Conservation (phyloP, 2,888 invertebrate genomes). For the Andrena minutula region DNA sequence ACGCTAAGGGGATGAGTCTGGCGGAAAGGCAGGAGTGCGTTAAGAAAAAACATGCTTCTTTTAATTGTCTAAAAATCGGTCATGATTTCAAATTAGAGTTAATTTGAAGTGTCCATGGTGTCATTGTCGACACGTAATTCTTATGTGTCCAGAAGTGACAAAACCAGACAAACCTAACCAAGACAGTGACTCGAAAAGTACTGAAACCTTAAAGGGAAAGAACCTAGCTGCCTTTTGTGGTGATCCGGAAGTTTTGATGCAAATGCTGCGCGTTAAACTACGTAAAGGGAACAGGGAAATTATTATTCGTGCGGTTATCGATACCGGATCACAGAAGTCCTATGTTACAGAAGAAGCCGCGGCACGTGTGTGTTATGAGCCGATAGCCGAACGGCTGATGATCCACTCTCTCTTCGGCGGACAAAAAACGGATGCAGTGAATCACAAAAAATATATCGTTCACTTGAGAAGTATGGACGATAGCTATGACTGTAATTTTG, state of each 20-base stretch:
- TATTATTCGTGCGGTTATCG: background rate
- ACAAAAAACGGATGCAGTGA: background rate
- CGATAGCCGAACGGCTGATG: background rate
- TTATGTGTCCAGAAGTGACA: too few relatives aligned
- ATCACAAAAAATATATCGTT: background rate
- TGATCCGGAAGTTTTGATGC: background rate
- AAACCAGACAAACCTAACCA: too few relatives aligned
- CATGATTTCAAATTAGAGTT: too few relatives aligned
- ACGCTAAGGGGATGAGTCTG: too few relatives aligned
- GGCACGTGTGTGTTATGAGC: background rate
- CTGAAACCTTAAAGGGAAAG: too few relatives aligned
- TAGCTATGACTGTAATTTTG: background rate
- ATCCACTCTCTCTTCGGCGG: background rate
- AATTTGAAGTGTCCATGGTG: too few relatives aligned
- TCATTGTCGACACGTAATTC: too few relatives aligned
- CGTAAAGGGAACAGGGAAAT: background rate
- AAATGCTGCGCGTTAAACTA: background rate
- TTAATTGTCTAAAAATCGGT: too few relatives aligned
- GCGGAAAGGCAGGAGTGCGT: too few relatives aligned
- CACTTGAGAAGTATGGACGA: background rate
- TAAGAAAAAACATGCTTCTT: too few relatives aligned
- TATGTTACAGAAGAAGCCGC: background rate
- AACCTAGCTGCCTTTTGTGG: background rate
- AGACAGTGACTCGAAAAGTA: too few relatives aligned
- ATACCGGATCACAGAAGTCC: background rate